These are phyloP conservation scores for Elanus axillaris DNA, from an alignment of 2,113 vertebrate species.

Conservation along the genomic window DNA sequence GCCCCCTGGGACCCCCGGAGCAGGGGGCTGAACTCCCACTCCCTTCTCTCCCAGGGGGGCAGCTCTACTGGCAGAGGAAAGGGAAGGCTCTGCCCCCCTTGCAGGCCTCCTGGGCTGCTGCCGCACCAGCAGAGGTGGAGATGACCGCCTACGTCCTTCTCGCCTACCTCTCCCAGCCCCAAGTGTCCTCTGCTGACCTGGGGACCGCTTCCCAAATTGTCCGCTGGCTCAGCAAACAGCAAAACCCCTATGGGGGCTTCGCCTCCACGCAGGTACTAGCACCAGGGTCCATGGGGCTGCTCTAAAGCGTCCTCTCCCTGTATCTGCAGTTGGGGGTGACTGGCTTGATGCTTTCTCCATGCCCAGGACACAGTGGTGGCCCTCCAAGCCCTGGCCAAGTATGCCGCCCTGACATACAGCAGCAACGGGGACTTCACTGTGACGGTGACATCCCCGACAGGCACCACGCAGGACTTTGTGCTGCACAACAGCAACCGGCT, in stretches of 20 bases:
- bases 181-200: neutral
- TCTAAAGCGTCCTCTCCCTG: neutral
- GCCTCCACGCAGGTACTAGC: slow-evolving; percentile 13
- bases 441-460: neutral
- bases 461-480: slow-evolving; percentile 13
- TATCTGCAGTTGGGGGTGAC: accelerated
- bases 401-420: neutral
- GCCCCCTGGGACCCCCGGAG: accelerated
- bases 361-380: slow-evolving; percentile 72
- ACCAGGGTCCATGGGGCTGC: accelerated
- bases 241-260: slow-evolving; percentile 36
- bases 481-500: slow-evolving; percentile 72
- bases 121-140: neutral
- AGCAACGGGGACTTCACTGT: neutral
- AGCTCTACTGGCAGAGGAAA: slow-evolving; percentile 22
- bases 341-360: accelerated
- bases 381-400: slow-evolving; percentile 68
- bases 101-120: neutral
- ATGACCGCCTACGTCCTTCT: slow-evolving; percentile 24
- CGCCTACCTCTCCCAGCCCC: slow-evolving; percentile 8
- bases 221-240: slow-evolving; percentile 47
- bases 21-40: neutral
- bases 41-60: neutral
- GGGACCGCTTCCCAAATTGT: neutral
- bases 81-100: neutral